Evolutionary conservation across 1,140 invertebrate species (phyloP).

Genomic region (Diabrotica virgifera): DNA sequence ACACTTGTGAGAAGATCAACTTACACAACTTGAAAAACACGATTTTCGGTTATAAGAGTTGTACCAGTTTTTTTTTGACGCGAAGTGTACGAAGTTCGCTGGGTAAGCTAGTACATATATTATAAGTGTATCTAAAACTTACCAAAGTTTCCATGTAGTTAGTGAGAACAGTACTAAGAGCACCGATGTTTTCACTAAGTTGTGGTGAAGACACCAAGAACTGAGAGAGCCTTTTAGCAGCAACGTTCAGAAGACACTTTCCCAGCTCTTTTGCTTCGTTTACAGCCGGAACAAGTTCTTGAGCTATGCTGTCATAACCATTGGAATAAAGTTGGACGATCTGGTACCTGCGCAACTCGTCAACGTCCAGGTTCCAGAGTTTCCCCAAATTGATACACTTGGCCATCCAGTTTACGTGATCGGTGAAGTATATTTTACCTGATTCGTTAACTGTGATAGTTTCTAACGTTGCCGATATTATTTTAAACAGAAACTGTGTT

Average conservation of each 20-base stretch:
- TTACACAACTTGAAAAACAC: too few relatives aligned
- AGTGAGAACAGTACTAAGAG: constrained; percentile 64
- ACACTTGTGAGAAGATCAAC: too few relatives aligned
- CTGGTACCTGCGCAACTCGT: constrained; percentile 73
- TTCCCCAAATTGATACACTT: constrained; percentile 68
- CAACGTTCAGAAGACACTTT: constrained; percentile 64
- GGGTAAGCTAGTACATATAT: too few relatives aligned
- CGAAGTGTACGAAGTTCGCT: too few relatives aligned
- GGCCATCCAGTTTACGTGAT: constrained; percentile 66
- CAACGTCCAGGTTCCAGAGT: constrained; percentile 76
- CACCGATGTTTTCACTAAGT: constrained; percentile 62
- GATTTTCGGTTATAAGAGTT: too few relatives aligned
- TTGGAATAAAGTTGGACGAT: constrained; percentile 71
- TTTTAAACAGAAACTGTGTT: constrained; percentile 61
- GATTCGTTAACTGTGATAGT: constrained; percentile 53
- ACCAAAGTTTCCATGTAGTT: constrained; percentile 70
- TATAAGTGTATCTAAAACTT: constrained; percentile 42
- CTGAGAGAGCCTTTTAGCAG: constrained; percentile 67
- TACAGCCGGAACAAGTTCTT: constrained; percentile 68
- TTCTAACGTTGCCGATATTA: constrained; percentile 65
- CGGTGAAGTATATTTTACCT: constrained; percentile 54
- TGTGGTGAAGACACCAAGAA: constrained; percentile 58
- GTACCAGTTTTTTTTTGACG: too few relatives aligned
- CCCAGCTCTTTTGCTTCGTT: constrained; percentile 64
- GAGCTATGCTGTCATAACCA: constrained; percentile 73